Evolutionary conservation across 1,140 invertebrate species (phyloP).

Genomic region (Zaprionus africanus): DNA sequence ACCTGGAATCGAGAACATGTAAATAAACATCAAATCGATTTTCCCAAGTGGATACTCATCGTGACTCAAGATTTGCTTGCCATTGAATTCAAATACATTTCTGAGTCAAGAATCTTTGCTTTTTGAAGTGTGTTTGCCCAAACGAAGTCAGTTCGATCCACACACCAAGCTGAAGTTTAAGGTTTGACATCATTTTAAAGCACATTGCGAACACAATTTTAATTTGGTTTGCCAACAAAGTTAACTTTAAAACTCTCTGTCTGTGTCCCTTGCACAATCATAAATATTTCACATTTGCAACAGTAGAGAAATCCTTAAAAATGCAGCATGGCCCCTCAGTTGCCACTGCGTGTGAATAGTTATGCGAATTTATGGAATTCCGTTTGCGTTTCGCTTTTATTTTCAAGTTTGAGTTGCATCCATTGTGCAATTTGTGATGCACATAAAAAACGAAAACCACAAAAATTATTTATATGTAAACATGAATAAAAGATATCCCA

Average conservation of each 20-base stretch:
- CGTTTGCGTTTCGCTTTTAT: neutral
- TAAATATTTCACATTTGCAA: neutral
- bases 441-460: neutral
- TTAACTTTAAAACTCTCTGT: neutral
- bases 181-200: neutral
- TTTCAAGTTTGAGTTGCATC: neutral
- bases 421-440: constrained; percentile 2
- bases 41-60: neutral
- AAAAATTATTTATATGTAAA: neutral
- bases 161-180: too few species aligned
- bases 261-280: neutral
- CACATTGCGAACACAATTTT: too few species aligned
- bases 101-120: neutral
- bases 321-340: neutral
- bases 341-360: neutral
- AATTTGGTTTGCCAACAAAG: neutral
- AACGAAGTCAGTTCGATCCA: too few species aligned
- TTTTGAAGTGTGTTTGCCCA: too few species aligned
- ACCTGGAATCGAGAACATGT: neutral
- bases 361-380: constrained; percentile 8
- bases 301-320: neutral
- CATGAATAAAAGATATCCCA: neutral
- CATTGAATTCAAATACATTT: neutral
- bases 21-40: constrained; percentile 4
- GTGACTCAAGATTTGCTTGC: neutral